A percentile compares a stretch with the other conserved stretches of the same genome.
These are phyloP conservation scores for Mystacornis crossleyi DNA, from an alignment of 2,113 vertebrate genomes.

Conservation along the genomic window DNA sequence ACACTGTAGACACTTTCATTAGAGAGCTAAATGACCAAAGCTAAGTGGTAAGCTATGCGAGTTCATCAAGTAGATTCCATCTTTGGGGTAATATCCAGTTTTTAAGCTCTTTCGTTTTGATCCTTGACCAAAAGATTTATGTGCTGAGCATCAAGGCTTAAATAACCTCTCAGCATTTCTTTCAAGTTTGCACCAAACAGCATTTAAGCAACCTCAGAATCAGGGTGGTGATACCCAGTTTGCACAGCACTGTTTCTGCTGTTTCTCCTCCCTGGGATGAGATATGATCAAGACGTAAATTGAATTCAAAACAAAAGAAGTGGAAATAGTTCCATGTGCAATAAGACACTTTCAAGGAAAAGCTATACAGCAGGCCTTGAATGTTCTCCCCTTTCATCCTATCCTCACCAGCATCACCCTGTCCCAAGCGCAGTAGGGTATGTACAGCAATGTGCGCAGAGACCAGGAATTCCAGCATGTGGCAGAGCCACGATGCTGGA, in stretches of 20 bases:
- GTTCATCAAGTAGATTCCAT: neutral
- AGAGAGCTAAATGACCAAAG: neutral
- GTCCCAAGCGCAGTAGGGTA: neutral
- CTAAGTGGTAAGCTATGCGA: neutral
- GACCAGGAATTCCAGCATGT: neutral
- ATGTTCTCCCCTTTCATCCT: neutral
- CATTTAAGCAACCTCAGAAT: neutral
- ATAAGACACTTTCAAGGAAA: neutral
- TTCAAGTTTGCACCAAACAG: neutral
- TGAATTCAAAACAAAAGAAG: neutral
- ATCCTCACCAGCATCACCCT: conserved; percentile 23
- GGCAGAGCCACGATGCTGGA: neutral
- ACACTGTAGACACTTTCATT: neutral
- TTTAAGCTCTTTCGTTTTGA: neutral
- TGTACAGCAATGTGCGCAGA: conserved; percentile 1
- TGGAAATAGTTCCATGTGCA: neutral
- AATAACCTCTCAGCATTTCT: neutral
- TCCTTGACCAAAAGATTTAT: neutral
- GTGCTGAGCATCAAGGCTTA: neutral
- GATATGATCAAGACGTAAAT: neutral
- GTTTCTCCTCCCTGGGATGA: neutral
- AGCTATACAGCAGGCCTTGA: neutral
- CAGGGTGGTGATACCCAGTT: neutral
- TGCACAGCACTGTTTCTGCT: neutral
- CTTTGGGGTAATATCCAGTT: neutral